Evolutionary conservation across 2,113 vertebrate species (phyloP).

Genomic region (Archilochus colubris): DNA sequence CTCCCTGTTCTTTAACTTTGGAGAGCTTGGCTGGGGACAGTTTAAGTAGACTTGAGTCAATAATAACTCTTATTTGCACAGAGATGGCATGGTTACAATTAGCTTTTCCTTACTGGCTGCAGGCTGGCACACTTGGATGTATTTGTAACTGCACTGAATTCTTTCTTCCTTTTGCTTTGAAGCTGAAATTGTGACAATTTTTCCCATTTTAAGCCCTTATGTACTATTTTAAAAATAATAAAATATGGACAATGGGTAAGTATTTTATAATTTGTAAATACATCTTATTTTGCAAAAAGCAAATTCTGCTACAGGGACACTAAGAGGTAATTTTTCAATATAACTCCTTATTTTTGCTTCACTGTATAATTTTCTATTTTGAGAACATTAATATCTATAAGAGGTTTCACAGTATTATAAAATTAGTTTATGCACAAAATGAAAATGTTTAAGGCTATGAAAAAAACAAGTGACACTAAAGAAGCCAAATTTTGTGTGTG

Average conservation of each 20-base stretch:
- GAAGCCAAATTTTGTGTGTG: not conserved
- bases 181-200: not conserved
- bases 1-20: not conserved
- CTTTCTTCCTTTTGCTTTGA: not conserved
- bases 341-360: not conserved
- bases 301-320: not conserved
- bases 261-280: slow-evolving; percentile 7
- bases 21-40: not conserved
- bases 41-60: not conserved
- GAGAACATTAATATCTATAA: not conserved
- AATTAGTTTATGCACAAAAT: not conserved
- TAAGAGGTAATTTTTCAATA: not conserved
- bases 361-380: not conserved
- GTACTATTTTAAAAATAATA: not conserved
- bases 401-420: not conserved
- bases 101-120: not conserved
- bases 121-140: not conserved
- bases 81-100: not conserved
- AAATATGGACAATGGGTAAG: not conserved
- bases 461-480: not conserved
- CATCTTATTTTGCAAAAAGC: not conserved
- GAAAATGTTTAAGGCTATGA: not conserved
- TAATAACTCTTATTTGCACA: not conserved
- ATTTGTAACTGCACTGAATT: slow-evolving; percentile 9
- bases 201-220: not conserved